Evolutionary conservation across 2,113 vertebrate genomes (phyloP).

Genomic region (Carassius gibelio): DNA sequence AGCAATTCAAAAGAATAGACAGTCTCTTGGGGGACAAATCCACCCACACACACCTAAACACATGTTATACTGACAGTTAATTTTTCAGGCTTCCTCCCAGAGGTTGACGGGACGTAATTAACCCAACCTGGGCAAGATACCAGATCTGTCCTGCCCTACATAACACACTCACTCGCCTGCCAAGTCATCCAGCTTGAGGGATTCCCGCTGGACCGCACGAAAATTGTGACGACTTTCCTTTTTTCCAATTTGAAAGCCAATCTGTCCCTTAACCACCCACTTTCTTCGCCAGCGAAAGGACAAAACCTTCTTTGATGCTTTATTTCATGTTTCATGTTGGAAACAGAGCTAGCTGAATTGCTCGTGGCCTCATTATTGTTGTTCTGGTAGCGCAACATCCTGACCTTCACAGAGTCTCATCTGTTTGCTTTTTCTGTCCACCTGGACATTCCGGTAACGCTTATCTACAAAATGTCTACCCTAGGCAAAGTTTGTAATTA

Average conservation of each 20-base stretch:
- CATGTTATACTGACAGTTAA: constrained; percentile 52
- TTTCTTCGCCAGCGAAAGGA: background rate
- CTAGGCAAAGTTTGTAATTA: constrained; percentile 75
- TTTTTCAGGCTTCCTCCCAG: constrained; percentile 51
- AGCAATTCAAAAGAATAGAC: constrained; percentile 36
- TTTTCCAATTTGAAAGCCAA: constrained; percentile 41
- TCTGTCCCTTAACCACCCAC: constrained; percentile 26
- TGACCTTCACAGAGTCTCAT: constrained; percentile 72
- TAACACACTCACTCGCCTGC: constrained; percentile 36
- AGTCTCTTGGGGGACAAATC: background rate
- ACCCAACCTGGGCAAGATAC: constrained; percentile 47
- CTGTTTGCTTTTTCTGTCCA: constrained; percentile 60
- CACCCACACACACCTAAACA: constrained; percentile 44
- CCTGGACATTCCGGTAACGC: constrained; percentile 56
- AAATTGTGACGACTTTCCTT: constrained; percentile 12
- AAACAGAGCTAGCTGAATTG: constrained; percentile 20
- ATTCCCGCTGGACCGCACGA: constrained; percentile 40
- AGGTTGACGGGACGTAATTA: constrained; percentile 54
- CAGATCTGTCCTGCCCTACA: constrained; percentile 44
- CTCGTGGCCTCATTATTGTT: constrained; percentile 47
- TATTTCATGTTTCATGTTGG: constrained; percentile 23
- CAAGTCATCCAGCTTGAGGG: constrained; percentile 2
- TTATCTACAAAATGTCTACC: constrained; percentile 72
- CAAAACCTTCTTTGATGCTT: background rate
- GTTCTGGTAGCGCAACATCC: constrained; percentile 58